Base-by-base conservation (phyloP, 2,113 vertebrate species). In the Hiodon alosoides region DNA sequence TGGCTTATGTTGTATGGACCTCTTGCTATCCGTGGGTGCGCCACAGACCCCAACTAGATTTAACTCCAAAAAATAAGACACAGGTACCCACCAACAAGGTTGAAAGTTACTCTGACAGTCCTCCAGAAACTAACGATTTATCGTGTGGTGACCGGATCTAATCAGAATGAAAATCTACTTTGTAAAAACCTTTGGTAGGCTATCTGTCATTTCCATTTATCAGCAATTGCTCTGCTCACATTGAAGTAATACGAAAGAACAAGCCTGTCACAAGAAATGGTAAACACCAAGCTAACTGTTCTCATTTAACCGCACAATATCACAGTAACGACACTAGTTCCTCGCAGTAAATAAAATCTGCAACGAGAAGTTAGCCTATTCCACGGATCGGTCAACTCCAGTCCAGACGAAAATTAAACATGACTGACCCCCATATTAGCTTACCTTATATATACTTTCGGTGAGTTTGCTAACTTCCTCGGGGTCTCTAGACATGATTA, bases 391-490 rank as follows among this genome's bases (percentile, higher is more conserved):
- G 16, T 55, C 14, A 48, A 7, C 54, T 50, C 17, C 67, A 69
- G 52, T 55, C 52, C 67, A 69, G 50, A 10, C n/a, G 14, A 69
- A 13, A 69, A 69, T 31, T 31, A 54, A 53, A 9, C 2, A 54
- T 8, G 13, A 54, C 17, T 69, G 17, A 54, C 6, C 51, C 46
- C 61, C 13, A 53, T 1, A 72, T 50, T 13, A 2, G 31, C 88
- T 88, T 84, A 98, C 96, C 90, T 92, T 95, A 81, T 97, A 98
- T 47, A 95, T 98, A 86, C 77, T 96, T 81, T 98, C 96, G 3
- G 95, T 95, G 81, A 98, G 91, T 86, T 88, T 94, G 87, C 87
- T 95, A 89, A 96, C 95, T 82, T 98, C 94, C 75, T 97, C 95
- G 7, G 88, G 90, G 77, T 86, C 93, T 86, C 92, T 91, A 76